A percentile compares a stretch with the other conserved stretches of the same genome.
Conservation (phyloP, 2,888 invertebrate genomes). For the Ormyrus rosae region DNA sequence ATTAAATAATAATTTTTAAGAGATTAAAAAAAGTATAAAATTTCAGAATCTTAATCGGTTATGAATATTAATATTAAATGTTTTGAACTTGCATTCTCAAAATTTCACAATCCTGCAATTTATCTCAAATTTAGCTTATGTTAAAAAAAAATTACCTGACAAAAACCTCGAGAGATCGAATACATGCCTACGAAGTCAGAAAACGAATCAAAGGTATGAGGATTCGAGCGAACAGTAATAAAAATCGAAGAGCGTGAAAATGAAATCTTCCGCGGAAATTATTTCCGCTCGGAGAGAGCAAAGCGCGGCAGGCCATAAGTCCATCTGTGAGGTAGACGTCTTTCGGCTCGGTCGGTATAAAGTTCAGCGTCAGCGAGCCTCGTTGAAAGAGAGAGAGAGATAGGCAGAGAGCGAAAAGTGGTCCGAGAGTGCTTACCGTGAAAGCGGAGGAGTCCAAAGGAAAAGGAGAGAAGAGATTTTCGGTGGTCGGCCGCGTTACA, state of each 20-base stretch:
- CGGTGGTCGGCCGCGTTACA: neutral
- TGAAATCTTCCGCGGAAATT: slow-evolving; percentile 49
- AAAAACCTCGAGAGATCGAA: neutral
- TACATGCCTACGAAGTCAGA: neutral
- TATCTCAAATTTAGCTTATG: no score
- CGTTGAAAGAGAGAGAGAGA: no score
- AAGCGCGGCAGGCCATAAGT: slow-evolving; percentile 3
- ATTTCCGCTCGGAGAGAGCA: slow-evolving; percentile 34
- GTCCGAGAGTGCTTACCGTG: slow-evolving; percentile 11
- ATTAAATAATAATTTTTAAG: no score
- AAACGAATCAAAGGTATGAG: neutral
- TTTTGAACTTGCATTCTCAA: no score
- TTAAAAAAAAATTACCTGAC: no score
- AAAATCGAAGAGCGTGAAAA: slow-evolving; percentile 53
- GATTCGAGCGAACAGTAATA: slow-evolving; percentile 24
- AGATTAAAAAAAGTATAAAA: no score
- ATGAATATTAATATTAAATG: no score
- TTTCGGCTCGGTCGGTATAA: neutral
- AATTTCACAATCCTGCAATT: no score
- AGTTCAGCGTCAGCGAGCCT: slow-evolving; percentile 7
- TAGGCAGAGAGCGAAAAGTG: neutral
- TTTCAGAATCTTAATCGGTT: no score
- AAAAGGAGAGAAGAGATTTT: slow-evolving; percentile 1
- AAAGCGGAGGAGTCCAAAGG: neutral
- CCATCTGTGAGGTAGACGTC: slow-evolving; percentile 18